Evolutionary conservation across 1,140 invertebrate species (phyloP).

Genomic region (Microplitis demolitor): DNA sequence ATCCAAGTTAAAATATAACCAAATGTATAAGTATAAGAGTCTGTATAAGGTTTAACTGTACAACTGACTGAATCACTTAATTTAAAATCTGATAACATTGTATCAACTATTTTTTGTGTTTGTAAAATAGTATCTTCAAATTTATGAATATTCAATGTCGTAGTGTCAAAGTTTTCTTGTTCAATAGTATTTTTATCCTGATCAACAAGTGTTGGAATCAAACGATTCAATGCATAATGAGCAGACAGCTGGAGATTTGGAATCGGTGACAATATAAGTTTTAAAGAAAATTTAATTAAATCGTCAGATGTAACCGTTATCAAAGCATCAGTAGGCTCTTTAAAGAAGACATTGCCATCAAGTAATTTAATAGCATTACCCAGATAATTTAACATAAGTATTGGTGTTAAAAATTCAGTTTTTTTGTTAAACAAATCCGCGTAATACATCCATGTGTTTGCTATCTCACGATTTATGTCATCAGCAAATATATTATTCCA

Average conservation of each 20-base stretch:
- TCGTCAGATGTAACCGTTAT: conserved; percentile 32
- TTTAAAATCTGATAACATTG: conserved; percentile 64
- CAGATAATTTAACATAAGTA: conserved; percentile 43
- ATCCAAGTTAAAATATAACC: conserved; percentile 79
- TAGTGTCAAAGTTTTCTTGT: conserved; percentile 56
- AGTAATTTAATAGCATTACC: conserved; percentile 48
- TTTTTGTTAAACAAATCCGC: conserved; percentile 43
- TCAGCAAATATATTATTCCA: conserved; percentile 66
- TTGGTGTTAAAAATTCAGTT: conserved; percentile 30
- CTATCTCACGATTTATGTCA: conserved; percentile 60
- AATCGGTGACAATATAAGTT: conserved; percentile 49
- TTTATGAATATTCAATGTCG: conserved; percentile 48
- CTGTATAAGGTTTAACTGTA: conserved; percentile 66
- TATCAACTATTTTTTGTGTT: conserved; percentile 61
- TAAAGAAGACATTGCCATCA: conserved; percentile 43
- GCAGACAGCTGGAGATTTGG: conserved; percentile 59
- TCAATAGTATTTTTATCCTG: conserved; percentile 51
- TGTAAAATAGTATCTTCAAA: conserved; percentile 62
- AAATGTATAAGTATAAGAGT: conserved; percentile 67
- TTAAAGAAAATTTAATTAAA: conserved; percentile 47
- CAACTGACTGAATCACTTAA: conserved; percentile 66
- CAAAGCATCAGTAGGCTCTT: not conserved
- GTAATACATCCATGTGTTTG: conserved; percentile 60
- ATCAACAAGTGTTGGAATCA: conserved; percentile 54
- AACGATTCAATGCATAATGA: conserved; percentile 54